phyloP scores from a whole-genome alignment of 2,888 invertebrate species.

The Hypercompe scribonia region DNA sequence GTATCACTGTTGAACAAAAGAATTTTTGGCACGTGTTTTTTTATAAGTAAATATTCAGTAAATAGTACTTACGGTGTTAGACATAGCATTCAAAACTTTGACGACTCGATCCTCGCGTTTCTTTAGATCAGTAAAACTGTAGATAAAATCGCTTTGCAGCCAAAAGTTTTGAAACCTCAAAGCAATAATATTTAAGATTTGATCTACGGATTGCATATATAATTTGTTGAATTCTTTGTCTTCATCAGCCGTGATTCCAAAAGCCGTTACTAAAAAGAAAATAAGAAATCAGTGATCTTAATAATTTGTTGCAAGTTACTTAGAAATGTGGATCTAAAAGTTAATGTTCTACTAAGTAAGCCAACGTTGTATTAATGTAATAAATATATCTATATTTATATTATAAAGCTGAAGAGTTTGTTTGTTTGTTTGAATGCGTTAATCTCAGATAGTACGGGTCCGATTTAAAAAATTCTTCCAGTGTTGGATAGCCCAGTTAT shows the following conservation, averaged over 20 bases:
- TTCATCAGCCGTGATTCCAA: conserved; percentile 51
- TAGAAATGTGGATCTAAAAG: neutral
- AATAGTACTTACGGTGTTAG: conserved; percentile 47
- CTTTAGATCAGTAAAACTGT: conserved; percentile 45
- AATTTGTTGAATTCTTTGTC: conserved; percentile 48
- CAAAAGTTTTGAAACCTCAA: conserved; percentile 53
- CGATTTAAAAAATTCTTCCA: no score
- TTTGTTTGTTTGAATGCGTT: no score
- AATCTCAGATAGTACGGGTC: no score
- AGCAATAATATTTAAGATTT: conserved; percentile 43
- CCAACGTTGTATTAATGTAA: no score
- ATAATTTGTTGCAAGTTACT: neutral
- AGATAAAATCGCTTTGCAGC: conserved; percentile 54
- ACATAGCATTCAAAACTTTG: conserved; percentile 49
- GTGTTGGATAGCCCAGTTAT: no score
- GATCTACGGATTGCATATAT: conserved; percentile 52
- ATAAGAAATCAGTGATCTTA: neutral
- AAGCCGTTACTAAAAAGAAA: conserved; percentile 52
- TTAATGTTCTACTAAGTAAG: no score
- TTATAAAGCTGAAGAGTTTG: no score
- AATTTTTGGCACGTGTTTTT: no score
- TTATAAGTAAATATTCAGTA: no score
- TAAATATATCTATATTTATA: no score
- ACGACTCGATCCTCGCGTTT: conserved; percentile 48
- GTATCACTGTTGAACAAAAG: no score